Percentiles rank a stretch among this genome's conserved stretches.
These are phyloP conservation scores for Augochlora pura DNA, from an alignment of 1,140 invertebrate species.

Conservation along the genomic window DNA sequence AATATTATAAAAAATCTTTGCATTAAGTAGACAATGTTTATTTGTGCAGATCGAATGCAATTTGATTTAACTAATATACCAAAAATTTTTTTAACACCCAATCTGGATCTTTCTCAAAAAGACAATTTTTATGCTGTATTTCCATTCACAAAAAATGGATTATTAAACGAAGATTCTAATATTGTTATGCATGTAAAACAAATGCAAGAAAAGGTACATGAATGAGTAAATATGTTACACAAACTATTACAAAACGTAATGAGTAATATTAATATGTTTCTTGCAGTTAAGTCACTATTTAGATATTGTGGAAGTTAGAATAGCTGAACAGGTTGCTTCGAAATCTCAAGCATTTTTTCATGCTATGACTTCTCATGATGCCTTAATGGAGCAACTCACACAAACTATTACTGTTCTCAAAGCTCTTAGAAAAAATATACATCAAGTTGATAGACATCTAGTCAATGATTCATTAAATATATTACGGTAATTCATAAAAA, in stretches of 20 bases:
- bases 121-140: constrained; percentile 94
- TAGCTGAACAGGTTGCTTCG: constrained; percentile 96
- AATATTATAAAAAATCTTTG: constrained; percentile 9
- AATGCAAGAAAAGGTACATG: constrained; percentile 83
- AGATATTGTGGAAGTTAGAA: constrained; percentile 97
- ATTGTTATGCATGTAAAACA: constrained; percentile 78
- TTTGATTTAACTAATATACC: constrained; percentile 87
- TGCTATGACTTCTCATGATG: constrained; percentile 97
- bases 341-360: constrained; percentile 98
- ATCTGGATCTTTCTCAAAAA: constrained; percentile 90
- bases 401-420: constrained; percentile 90
- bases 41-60: constrained; percentile 73
- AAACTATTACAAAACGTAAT: neutral
- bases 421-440: constrained; percentile 85
- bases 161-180: constrained; percentile 69
- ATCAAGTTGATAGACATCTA: constrained; percentile 88
- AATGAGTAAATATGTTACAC: neutral
- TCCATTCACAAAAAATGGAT: constrained; percentile 80
- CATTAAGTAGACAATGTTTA: constrained; percentile 43
- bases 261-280: constrained; percentile 35
- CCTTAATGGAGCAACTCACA: constrained; percentile 93
- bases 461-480: constrained; percentile 91
- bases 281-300: constrained; percentile 93
- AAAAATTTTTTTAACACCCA: constrained; percentile 91
- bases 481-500: constrained; percentile 79